Evolutionary conservation across 2,888 invertebrate genomes (phyloP).

Genomic region (Trichopoda pennipes): DNA sequence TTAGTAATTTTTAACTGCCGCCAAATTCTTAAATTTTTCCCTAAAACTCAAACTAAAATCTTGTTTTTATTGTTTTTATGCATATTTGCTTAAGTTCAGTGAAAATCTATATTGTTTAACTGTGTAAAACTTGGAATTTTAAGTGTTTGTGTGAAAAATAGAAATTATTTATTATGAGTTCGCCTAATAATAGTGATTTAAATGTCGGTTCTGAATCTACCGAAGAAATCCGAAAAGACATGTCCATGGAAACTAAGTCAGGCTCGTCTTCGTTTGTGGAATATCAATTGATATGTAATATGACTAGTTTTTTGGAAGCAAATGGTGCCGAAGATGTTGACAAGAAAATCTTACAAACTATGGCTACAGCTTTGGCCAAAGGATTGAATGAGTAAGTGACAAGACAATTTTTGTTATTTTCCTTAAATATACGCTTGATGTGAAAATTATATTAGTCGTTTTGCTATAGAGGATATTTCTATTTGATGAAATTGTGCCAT

Average conservation of each 20-base stretch:
- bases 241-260: background rate
- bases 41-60: background rate
- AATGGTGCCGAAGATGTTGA: conserved; percentile 75
- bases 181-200: background rate
- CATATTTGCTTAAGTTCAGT: background rate
- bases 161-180: conserved; percentile 31
- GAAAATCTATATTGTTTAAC: background rate
- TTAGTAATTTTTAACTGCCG: conserved; percentile 13
- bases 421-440: no score
- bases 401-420: background rate
- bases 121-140: background rate
- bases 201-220: background rate
- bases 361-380: conserved; percentile 75
- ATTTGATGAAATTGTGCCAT: no score
- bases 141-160: conserved; percentile 4
- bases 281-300: conserved; percentile 74
- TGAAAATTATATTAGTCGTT: no score
- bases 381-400: conserved; percentile 75
- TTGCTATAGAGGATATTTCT: no score
- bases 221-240: background rate
- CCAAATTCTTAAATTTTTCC: conserved; percentile 23
- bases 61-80: background rate
- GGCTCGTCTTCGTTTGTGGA: conserved; percentile 60
- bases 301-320: conserved; percentile 76
- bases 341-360: conserved; percentile 72